Evolutionary conservation across 2,113 vertebrate species (phyloP).

Genomic region (Scopus umbretta): DNA sequence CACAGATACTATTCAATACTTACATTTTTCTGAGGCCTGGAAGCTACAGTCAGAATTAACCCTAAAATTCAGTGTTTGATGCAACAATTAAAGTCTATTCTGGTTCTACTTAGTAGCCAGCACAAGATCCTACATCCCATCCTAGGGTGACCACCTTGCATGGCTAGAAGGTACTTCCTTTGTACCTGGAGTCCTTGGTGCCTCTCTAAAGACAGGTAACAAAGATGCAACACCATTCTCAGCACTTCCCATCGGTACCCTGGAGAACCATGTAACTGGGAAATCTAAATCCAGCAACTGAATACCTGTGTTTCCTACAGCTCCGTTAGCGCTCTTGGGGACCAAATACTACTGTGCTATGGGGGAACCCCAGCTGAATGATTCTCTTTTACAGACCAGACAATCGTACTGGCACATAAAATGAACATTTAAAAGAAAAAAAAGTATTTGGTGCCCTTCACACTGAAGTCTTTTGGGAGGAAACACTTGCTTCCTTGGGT

Average conservation of each 20-base stretch:
- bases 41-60: background rate
- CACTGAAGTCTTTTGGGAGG: background rate
- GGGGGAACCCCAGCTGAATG: background rate
- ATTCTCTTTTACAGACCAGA: background rate
- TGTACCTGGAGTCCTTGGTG: background rate
- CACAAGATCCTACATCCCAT: background rate
- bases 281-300: background rate
- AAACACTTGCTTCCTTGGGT: background rate
- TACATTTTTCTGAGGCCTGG: background rate
- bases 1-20: background rate
- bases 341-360: background rate
- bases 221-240: background rate
- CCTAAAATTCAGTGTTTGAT: background rate
- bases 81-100: background rate
- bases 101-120: background rate
- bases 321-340: background rate
- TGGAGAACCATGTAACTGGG: background rate
- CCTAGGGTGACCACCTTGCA: background rate
- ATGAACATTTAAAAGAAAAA: background rate
- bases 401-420: background rate
- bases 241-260: background rate
- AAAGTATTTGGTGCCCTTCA: background rate
- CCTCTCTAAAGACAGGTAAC: background rate
- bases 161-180: background rate
- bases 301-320: background rate